These are phyloP conservation scores for Sarcophaga variegata DNA, from an alignment of 2,888 invertebrate genomes.

Conservation along the genomic window DNA sequence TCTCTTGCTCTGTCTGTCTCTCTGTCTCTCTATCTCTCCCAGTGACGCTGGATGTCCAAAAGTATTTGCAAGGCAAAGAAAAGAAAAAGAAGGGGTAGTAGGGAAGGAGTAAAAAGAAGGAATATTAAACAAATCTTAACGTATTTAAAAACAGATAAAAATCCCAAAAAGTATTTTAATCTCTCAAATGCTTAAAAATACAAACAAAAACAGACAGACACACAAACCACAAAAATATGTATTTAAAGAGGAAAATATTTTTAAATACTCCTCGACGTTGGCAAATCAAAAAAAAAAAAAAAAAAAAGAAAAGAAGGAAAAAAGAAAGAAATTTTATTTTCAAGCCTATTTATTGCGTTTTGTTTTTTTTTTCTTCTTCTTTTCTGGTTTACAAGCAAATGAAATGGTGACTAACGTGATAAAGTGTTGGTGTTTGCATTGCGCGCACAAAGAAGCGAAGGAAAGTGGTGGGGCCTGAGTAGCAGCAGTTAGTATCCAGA, in stretches of 20 bases:
- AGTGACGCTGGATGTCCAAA: too few species aligned
- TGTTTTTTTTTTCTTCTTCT: background rate
- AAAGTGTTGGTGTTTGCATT: slow-evolving; percentile 16
- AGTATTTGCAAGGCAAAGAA: too few species aligned
- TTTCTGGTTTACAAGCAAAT: slow-evolving; percentile 1
- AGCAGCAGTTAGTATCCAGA: background rate
- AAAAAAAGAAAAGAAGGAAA: background rate
- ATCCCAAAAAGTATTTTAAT: slow-evolving; percentile 35
- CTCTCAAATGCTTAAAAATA: background rate
- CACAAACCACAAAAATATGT: background rate
- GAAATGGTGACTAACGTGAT: slow-evolving; percentile 12
- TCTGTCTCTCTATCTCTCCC: too few species aligned
- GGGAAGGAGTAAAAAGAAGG: background rate
- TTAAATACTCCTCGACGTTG: slow-evolving; percentile 28
- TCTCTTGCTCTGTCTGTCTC: too few species aligned
- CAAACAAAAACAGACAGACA: background rate
- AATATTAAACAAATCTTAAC: slow-evolving; percentile 1
- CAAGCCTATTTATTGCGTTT: slow-evolving; percentile 6
- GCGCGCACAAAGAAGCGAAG: background rate
- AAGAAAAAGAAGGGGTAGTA: background rate
- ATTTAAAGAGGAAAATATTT: slow-evolving; percentile 46
- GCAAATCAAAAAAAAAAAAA: too few species aligned
- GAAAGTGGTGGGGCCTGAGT: background rate
- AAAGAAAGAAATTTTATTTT: slow-evolving; percentile 23
- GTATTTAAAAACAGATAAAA: slow-evolving; percentile 32